Base-by-base conservation (phyloP, 53 echinoderm and acorn worm species). In the Holothuria leucospilota region DNA sequence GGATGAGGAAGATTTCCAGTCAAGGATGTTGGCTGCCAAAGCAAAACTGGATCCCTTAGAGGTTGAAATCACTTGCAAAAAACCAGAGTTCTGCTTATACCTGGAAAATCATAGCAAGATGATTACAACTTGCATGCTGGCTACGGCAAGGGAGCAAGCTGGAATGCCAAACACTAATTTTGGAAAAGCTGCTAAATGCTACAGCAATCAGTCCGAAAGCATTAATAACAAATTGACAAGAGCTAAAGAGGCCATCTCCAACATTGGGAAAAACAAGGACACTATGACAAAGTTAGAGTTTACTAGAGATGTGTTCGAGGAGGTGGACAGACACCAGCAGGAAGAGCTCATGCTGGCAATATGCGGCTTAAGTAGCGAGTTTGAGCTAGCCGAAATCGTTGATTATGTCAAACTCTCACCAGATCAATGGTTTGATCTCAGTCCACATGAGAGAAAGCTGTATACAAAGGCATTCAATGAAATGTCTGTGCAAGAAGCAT, bases 171-270 rank as follows among this genome's bases (percentile, higher is more conserved):
- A 5, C 7, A 7, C 4, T 40, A 4, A 40, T 4, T 40, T 7
- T 8, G 62, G 61, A 7, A 53, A 20, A 61, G 56, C 81, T 6
- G 14, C 5, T 5, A 58, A 60, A 26, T 8, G 59, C 8, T 80
- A 58, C 12, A 58, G 56, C 5, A 80, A 80, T 29, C 81, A 80
- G 29, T 80, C 81, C 0, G 81, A 80, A 29, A 80, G 62, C 27
- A 53, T 80, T 9, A 80, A 58, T 24, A 80, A 80, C 23, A 61
- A 25, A 15, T 20, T 80, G 0, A 61, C 81, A 13, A 13, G 30
- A 23, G 4, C 4, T 5, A 80, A 80, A 21, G 81, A 80, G 6
- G 60, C 81, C 2, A 18, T 62, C 5, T 7, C 23, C 1, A 73
- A 38, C n/a, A 58, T 52, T 4, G 14, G 24, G 14, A 61, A 80